Percentiles rank a stretch among this genome's conserved stretches.
phyloP scores from a whole-genome alignment of 2,888 invertebrate species.

The Mayetiola destructor region DNA sequence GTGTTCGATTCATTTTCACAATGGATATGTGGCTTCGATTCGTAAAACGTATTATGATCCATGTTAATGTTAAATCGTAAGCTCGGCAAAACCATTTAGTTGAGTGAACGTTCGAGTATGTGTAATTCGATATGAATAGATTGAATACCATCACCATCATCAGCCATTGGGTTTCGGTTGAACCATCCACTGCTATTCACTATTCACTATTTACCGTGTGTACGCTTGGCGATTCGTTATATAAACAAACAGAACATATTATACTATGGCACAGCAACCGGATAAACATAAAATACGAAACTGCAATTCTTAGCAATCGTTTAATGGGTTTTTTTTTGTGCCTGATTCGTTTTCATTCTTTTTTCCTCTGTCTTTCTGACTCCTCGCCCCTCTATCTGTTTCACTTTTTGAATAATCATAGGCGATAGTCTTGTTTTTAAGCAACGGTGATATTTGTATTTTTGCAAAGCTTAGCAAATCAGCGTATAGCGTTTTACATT shows the following conservation, averaged over 20 bases:
- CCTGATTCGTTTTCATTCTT: background rate
- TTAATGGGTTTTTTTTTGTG: slow-evolving; percentile 5
- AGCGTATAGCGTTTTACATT: too few relatives aligned
- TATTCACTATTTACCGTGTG: too few relatives aligned
- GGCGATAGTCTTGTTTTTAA: too few relatives aligned
- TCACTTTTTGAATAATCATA: too few relatives aligned
- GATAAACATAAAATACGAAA: slow-evolving; percentile 12
- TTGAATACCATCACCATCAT: background rate
- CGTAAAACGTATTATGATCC: background rate
- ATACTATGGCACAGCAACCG: slow-evolving; percentile 8
- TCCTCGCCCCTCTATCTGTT: too few relatives aligned
- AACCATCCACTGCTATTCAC: too few relatives aligned
- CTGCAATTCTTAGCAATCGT: slow-evolving; percentile 12
- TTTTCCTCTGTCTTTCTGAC: background rate
- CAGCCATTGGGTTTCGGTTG: too few relatives aligned
- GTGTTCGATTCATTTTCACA: slow-evolving; percentile 3
- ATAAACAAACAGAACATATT: slow-evolving; percentile 3
- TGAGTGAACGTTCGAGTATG: slow-evolving; percentile 8
- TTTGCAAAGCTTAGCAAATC: too few relatives aligned
- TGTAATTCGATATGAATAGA: slow-evolving; percentile 12
- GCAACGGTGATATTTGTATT: too few relatives aligned
- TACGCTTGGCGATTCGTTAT: background rate
- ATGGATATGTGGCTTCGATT: slow-evolving; percentile 7
- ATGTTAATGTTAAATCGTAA: slow-evolving; percentile 5
- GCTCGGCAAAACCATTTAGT: slow-evolving; percentile 4